Conservation (phyloP, 2,888 invertebrate genomes). For the Megaustenia siamemsis region DNA sequence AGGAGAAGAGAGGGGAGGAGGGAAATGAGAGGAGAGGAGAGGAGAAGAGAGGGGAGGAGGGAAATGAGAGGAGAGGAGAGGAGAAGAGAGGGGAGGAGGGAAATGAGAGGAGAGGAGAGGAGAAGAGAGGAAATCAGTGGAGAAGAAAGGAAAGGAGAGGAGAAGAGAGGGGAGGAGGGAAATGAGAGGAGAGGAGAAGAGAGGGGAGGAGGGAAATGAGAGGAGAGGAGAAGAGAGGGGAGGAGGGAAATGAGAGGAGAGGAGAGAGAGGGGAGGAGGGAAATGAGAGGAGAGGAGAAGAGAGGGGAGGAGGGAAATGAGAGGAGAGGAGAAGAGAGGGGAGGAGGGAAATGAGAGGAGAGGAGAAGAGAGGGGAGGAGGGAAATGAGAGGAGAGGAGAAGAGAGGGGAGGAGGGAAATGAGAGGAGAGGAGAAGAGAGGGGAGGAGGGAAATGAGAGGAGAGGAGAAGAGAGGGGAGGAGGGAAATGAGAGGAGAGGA, state of each 20-base stretch:
- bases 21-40: not conserved
- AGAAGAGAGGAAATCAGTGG: not conserved
- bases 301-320: not conserved
- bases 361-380: constrained; percentile 38
- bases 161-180: no score
- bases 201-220: no score
- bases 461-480: not conserved
- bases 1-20: not conserved
- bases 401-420: not conserved
- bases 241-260: not conserved
- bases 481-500: not conserved
- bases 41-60: no score
- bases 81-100: no score
- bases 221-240: no score
- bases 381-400: constrained; percentile 23
- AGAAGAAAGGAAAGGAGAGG: not conserved
- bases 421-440: not conserved
- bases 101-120: not conserved
- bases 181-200: no score
- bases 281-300: constrained; percentile 16
- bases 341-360: constrained; percentile 14
- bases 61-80: not conserved
- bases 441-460: constrained; percentile 30
- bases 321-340: constrained; percentile 3
- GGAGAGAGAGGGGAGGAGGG: not conserved